phyloP scores from a whole-genome alignment of 2,797 vertebrate species.

The Lithobates sylvaticus region DNA sequence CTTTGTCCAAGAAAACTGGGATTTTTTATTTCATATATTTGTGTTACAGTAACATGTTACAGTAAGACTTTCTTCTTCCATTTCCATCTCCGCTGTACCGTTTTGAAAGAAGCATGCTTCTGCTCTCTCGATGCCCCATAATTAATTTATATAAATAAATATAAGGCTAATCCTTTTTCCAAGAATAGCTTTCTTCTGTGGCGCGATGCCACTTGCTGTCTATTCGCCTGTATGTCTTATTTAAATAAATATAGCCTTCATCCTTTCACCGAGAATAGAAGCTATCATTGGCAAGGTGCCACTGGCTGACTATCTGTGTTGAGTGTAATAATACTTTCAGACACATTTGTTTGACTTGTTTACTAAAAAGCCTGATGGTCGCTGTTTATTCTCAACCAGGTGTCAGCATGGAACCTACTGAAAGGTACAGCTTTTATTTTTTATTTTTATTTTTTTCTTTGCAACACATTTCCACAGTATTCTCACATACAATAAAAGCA shows the following conservation, averaged over 20 bases:
- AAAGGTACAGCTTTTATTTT: background rate
- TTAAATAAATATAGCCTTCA: conserved; percentile 53
- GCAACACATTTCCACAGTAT: no score
- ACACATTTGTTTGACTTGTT: conserved; percentile 5
- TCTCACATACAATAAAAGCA: no score
- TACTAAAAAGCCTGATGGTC: conserved; percentile 23
- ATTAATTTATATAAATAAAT: conserved; percentile 58
- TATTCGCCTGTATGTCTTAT: conserved; percentile 44
- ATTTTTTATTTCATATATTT: conserved; percentile 43
- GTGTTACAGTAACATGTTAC: no score
- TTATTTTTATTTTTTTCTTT: background rate
- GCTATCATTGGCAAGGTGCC: conserved; percentile 37
- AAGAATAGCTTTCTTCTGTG: conserved; percentile 53
- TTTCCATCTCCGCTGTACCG: conserved; percentile 1
- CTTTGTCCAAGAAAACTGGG: background rate
- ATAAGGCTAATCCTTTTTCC: conserved; percentile 47
- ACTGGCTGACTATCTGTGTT: conserved; percentile 28
- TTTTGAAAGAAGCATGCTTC: conserved; percentile 22
- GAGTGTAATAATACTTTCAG: conserved; percentile 2
- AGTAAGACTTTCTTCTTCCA: background rate
- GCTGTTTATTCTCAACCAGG: background rate
- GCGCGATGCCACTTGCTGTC: conserved; percentile 40
- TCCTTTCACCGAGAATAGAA: conserved; percentile 52
- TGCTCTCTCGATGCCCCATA: conserved; percentile 41
- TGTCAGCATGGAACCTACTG: conserved; percentile 4